Base-by-base conservation (phyloP, 92 coral and sea anemone species). In the Pocillopora grandis region DNA sequence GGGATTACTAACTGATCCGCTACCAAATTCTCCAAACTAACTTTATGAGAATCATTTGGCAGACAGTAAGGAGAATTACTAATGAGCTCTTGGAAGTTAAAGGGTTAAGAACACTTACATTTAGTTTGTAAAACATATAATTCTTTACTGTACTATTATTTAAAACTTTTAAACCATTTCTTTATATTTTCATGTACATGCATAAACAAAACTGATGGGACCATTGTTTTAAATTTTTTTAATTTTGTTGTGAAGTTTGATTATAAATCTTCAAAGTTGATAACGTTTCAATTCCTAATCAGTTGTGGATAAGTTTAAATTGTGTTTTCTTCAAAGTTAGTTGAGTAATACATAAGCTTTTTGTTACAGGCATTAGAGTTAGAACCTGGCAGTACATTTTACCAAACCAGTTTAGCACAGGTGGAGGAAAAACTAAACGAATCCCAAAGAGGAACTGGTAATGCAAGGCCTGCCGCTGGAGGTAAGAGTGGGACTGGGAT, bases 341-440 rank as follows among this genome's bases (percentile, higher is more conserved):
- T 15, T 12, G 42, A 19, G 48, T 70, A 55, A 36, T n/a, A 16
- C 12, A 70, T 0, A 37, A 16, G 57, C 33, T 69, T 18, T 35
- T 69, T 18, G 42, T 70, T 70, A 70, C 3, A 97, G 99, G 99
- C 99, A 5, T 82, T 94, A 72, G 95, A 94, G 62, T 79, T 97
- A 52, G 99, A 97, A 17, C 99, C 99, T 63, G 93, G 87, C 48
- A 94, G 93, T 88, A 76, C 90, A 57, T 92, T 97, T 80, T 97
- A 97, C 87, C 89, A 89, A 72, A 89, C 79, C 77, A 94, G 91
- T 78, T 89, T 96, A 74, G 62, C 78, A 65, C 89, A 84, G 58
- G 95, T 91, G 62, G 97, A 96, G 58, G 93, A 90, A 8, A 95
- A 86, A 76, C 64, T 97, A n/a, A 65, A 58, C 62, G 95, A 90